These are phyloP conservation scores for Ochropleura leucogaster DNA, from an alignment of 2,888 invertebrate species.

Conservation along the genomic window DNA sequence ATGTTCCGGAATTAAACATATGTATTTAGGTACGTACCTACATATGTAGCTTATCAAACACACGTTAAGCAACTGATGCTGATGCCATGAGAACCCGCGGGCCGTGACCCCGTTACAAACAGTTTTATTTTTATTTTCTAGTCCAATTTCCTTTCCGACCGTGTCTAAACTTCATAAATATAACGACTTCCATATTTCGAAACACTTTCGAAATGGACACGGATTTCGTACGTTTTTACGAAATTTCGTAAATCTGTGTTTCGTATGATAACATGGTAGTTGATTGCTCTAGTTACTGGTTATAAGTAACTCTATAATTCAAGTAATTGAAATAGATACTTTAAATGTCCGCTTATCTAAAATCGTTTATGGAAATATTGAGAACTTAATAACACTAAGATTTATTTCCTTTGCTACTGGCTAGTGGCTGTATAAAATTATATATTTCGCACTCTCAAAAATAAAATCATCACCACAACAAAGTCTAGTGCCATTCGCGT, in stretches of 20 bases:
- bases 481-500: conserved; percentile 67
- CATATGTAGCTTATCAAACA: conserved; percentile 63
- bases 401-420: conserved; percentile 23
- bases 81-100: conserved; percentile 75
- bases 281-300: conserved; percentile 60
- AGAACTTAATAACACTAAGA: conserved; percentile 12
- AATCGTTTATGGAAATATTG: conserved; percentile 23
- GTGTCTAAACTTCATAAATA: conserved; percentile 82
- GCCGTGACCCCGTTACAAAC: conserved; percentile 81
- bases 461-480: conserved; percentile 65
- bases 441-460: conserved; percentile 35
- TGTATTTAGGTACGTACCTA: conserved; percentile 57
- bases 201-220: conserved; percentile 80
- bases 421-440: neutral
- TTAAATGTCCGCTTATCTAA: conserved; percentile 9
- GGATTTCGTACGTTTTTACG: conserved; percentile 80
- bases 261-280: conserved; percentile 39
- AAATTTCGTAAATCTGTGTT: conserved; percentile 61
- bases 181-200: conserved; percentile 83
- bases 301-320: conserved; percentile 41
- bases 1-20: conserved; percentile 26
- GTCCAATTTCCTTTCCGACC: conserved; percentile 85
- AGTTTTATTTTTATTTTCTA: conserved; percentile 83
- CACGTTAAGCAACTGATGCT: conserved; percentile 74
- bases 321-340: conserved; percentile 24